These are phyloP conservation scores for Poliocrania exsul DNA, from an alignment of 2,797 vertebrate species.

Conservation along the genomic window DNA sequence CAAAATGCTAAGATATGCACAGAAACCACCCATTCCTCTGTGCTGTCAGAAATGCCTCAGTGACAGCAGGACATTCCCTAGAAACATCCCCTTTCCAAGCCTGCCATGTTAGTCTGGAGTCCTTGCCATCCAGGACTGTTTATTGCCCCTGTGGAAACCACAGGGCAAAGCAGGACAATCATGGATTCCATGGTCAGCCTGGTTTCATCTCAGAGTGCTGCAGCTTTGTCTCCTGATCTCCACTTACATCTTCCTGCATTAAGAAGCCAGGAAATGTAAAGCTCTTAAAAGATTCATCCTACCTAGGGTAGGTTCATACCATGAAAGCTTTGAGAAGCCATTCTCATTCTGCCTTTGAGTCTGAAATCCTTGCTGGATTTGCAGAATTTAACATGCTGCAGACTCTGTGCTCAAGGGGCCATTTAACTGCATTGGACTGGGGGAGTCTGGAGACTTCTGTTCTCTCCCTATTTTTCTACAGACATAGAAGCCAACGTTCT, in stretches of 20 bases:
- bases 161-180: not conserved
- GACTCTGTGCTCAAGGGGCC: not conserved
- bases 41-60: not conserved
- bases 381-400: not conserved
- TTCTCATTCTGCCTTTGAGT: not conserved
- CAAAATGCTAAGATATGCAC: not conserved
- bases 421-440: not conserved
- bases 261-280: not conserved
- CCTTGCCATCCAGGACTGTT: not conserved
- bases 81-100: not conserved
- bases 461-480: not conserved
- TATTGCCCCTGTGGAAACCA: not conserved
- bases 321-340: not conserved
- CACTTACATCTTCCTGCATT: not conserved
- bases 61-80: not conserved
- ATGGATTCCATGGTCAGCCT: not conserved
- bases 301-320: not conserved
- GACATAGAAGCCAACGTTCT: not conserved
- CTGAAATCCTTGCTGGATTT: not conserved
- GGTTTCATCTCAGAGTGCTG: not conserved
- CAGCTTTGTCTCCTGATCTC: not conserved
- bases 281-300: not conserved
- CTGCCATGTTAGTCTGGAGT: not conserved
- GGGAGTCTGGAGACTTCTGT: not conserved
- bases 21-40: not conserved